Evolutionary conservation across 2,888 invertebrate species (phyloP).

Genomic region (Heliconius ethilla): DNA sequence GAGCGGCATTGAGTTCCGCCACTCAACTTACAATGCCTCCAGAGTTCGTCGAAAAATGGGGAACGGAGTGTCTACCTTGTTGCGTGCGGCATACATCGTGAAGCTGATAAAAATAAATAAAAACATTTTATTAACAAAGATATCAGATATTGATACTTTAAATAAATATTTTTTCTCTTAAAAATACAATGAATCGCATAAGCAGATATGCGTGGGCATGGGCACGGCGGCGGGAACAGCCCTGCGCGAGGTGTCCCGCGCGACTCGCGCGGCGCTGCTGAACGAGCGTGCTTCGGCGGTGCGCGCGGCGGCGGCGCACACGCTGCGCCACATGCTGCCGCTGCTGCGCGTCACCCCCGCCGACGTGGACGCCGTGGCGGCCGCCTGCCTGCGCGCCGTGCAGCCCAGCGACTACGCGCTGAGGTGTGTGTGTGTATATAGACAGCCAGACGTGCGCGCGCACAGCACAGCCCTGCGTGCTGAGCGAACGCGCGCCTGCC

Average conservation of each 20-base stretch:
- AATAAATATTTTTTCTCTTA: too few relatives aligned
- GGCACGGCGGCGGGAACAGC: constrained; percentile 91
- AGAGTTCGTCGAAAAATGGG: too few relatives aligned
- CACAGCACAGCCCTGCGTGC: constrained; percentile 87
- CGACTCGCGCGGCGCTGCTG: constrained; percentile 89
- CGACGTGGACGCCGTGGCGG: constrained; percentile 95
- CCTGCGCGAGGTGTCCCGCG: constrained; percentile 94
- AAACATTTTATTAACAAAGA: too few relatives aligned
- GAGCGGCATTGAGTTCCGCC: too few relatives aligned
- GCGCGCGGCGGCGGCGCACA: constrained; percentile 95
- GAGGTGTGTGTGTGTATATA: constrained; percentile 22
- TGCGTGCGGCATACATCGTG: too few relatives aligned
- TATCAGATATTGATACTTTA: too few relatives aligned
- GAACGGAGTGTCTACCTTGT: too few relatives aligned
- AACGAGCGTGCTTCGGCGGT: constrained; percentile 96
- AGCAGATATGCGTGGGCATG: constrained; percentile 93
- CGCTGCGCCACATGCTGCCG: constrained; percentile 93
- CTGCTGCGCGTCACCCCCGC: constrained; percentile 92
- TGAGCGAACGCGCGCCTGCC: constrained; percentile 92
- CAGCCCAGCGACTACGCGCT: constrained; percentile 63
- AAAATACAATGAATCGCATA: not conserved
- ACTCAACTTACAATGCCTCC: too few relatives aligned
- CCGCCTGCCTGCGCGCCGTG: constrained; percentile 92
- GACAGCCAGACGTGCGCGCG: constrained; percentile 88
- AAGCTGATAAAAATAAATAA: too few relatives aligned